Base-by-base conservation (phyloP, 1,140 invertebrate genomes). In the Trichomalopsis sarcophagae region DNA sequence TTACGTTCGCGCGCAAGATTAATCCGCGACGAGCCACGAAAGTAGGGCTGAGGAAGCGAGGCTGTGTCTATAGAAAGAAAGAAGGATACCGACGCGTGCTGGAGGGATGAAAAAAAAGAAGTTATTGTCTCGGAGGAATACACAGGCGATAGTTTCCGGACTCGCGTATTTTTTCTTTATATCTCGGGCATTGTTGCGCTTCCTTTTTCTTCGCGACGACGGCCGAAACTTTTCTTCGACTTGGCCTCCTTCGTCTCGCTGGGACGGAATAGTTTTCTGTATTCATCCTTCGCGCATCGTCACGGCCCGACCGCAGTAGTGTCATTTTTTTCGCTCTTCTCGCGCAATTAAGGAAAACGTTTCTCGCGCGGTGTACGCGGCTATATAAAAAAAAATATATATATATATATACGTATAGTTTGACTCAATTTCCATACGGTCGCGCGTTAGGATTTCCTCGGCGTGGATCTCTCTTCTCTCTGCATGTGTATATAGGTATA, bases 101-200 rank as follows among this genome's bases (percentile, higher is more conserved):
- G 13, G 13, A 55, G 14, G 17, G 9, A 50, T 44, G 69, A 69
- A 75, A 69, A 82, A 80, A 86, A 84, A 87, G 82, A 84, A 84
- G 83, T 87, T 87, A 87, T 87, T 87, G 86, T 87, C 86, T 81
- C 47, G 74, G 47, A 73, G 83, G 74, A 85, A 85, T 81, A 62
- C 5, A 36, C 33, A 6, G 73, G 74, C 21, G 74, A 55, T 62
- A 75, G 75, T 76, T 73, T 47, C 73, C 87, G 88, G 84, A 89
- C 87, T 90, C 87, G 89, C 88, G 89, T 88, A 83, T 90, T 90
- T 90, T 89, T 89, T 90, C 90, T 90, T 89, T 89, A 90, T 90
- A 44, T 7, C 10, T 7, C 89, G 87, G 86, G 86, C 82, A 86
- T 81, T 82, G 90, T 90, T 90, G 89, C 89, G 55, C 55, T 62